Evolutionary conservation across 1,140 invertebrate species (phyloP).

Genomic region (Lamellibrachia luymesi): DNA sequence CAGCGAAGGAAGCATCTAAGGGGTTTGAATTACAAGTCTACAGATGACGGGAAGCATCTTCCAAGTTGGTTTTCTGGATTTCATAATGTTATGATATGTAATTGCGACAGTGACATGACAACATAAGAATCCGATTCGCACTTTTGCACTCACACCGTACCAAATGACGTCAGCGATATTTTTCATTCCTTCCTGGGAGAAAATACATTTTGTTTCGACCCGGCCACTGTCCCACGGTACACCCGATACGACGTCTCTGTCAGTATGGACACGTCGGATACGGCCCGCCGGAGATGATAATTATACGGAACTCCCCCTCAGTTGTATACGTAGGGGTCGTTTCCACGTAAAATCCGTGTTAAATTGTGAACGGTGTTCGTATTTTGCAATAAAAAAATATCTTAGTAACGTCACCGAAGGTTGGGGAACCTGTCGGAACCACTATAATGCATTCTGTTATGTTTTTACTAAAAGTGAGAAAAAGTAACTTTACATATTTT

Average conservation of each 20-base stretch:
- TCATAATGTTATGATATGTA: background rate
- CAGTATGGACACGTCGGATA: background rate
- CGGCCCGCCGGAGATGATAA: background rate
- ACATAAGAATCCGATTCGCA: background rate
- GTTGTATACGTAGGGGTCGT: background rate
- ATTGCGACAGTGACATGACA: no score
- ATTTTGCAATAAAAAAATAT: background rate
- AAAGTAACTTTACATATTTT: background rate
- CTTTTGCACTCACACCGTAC: background rate
- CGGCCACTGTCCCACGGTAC: background rate
- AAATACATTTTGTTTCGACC: background rate
- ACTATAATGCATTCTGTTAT: background rate
- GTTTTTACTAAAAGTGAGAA: background rate
- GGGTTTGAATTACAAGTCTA: background rate
- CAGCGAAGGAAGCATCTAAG: no score
- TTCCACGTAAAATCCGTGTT: background rate
- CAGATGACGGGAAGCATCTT: background rate
- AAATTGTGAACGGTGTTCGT: background rate
- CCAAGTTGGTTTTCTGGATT: background rate
- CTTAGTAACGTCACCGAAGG: background rate
- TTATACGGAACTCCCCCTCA: background rate
- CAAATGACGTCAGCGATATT: background rate
- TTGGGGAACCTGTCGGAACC: background rate
- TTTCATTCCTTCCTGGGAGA: background rate
- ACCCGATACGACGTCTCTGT: background rate